A percentile compares a stretch with the other conserved stretches of the same genome.
phyloP scores from a whole-genome alignment of 2,113 vertebrate genomes.

The Myiozetetes cayanensis region DNA sequence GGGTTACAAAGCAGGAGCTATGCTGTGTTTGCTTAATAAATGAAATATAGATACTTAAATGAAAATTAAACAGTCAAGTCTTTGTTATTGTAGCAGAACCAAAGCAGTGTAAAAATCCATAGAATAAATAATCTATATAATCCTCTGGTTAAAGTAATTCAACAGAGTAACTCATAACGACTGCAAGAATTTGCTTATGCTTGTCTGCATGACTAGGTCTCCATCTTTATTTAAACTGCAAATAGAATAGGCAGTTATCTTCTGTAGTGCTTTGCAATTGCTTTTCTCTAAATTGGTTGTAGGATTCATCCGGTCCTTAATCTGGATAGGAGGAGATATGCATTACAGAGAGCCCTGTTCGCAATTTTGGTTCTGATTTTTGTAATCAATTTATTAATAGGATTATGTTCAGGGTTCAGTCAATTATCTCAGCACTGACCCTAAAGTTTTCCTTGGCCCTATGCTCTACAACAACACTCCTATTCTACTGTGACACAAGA shows the following conservation, averaged over 20 bases:
- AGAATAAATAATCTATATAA: slow-evolving; percentile 57
- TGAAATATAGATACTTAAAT: slow-evolving; percentile 49
- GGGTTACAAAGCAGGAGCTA: slow-evolving; percentile 9
- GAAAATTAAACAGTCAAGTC: slow-evolving; percentile 41
- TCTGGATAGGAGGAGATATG: not conserved
- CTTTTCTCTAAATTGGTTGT: not conserved
- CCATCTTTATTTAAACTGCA: slow-evolving; percentile 24
- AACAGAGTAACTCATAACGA: not conserved
- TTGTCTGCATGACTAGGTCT: not conserved
- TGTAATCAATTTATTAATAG: not conserved
- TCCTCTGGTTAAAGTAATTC: slow-evolving; percentile 30
- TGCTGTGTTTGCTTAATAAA: slow-evolving; percentile 29
- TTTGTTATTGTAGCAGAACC: slow-evolving; percentile 44
- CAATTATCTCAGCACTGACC: not conserved
- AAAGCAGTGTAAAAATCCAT: slow-evolving; percentile 36
- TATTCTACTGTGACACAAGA: not conserved
- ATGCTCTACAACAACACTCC: not conserved
- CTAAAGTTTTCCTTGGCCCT: not conserved
- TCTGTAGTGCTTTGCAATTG: not conserved
- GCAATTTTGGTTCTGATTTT: not conserved
- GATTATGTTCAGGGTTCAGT: not conserved
- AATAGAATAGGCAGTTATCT: not conserved
- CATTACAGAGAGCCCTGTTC: not conserved
- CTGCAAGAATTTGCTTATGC: slow-evolving; percentile 15
- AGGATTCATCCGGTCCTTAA: not conserved